phyloP scores from a whole-genome alignment of 2,797 vertebrate species.

The Falco peregrinus region DNA sequence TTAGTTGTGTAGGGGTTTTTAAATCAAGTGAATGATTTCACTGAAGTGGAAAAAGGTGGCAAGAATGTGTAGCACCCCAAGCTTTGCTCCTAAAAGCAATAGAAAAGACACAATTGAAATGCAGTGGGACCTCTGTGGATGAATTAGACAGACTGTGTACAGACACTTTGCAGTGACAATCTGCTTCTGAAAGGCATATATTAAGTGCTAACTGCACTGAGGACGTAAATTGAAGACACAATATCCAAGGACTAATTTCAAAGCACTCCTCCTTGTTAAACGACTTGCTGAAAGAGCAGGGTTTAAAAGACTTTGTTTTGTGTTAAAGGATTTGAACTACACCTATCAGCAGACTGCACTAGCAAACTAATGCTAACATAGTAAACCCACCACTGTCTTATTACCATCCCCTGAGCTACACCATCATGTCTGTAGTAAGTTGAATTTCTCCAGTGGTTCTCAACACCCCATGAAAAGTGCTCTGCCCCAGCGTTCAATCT shows the following conservation, averaged over 20 bases:
- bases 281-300: constrained; percentile 60
- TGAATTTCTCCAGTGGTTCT: constrained; percentile 19
- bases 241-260: constrained; percentile 73
- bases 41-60: constrained; percentile 62
- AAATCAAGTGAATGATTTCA: constrained; percentile 70
- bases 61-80: constrained; percentile 60
- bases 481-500: not conserved
- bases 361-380: constrained; percentile 26
- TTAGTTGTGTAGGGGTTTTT: constrained; percentile 69
- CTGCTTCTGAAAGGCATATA: constrained; percentile 69
- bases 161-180: constrained; percentile 62
- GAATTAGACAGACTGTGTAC: constrained; percentile 65
- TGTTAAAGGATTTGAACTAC: constrained; percentile 63
- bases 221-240: constrained; percentile 61
- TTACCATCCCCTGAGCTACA: not conserved
- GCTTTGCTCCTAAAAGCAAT: constrained; percentile 63
- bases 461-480: not conserved
- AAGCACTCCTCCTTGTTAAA: constrained; percentile 64
- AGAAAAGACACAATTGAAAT: constrained; percentile 70
- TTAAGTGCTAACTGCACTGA: constrained; percentile 61
- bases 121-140: constrained; percentile 58
- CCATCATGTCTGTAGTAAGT: constrained; percentile 21
- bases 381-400: constrained; percentile 28
- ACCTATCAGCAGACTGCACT: constrained; percentile 33
- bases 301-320: constrained; percentile 69